Conservation (phyloP, 1,140 invertebrate genomes). For the Cardiocondyla obscurior region DNA sequence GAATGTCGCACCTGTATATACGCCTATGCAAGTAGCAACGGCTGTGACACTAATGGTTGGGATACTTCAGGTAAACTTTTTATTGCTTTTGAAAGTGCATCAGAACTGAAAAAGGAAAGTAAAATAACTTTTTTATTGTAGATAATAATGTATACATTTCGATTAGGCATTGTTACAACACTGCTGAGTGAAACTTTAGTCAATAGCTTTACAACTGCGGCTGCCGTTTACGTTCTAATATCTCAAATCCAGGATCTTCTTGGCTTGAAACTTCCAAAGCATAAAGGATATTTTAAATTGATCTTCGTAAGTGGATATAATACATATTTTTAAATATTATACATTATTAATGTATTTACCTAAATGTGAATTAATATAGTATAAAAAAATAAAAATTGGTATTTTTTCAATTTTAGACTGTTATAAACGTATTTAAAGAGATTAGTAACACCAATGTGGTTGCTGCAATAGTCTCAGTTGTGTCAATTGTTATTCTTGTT, state of each 20-base stretch:
- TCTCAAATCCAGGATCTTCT: slow-evolving; percentile 96
- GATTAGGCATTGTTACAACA: slow-evolving; percentile 92
- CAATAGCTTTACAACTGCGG: slow-evolving; percentile 94
- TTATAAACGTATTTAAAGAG: slow-evolving; percentile 87
- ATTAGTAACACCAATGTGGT: slow-evolving; percentile 87
- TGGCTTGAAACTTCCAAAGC: slow-evolving; percentile 88
- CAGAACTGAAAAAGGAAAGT: neutral
- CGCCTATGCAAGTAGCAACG: slow-evolving; percentile 85
- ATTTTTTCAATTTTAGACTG: slow-evolving; percentile 85
- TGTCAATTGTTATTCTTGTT: slow-evolving; percentile 89
- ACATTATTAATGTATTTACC: neutral
- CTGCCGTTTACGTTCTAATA: slow-evolving; percentile 94
- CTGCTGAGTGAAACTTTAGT: slow-evolving; percentile 96
- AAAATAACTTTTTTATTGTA: slow-evolving; percentile 79
- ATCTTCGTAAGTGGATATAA: slow-evolving; percentile 85
- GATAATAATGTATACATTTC: slow-evolving; percentile 92
- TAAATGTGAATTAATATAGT: neutral
- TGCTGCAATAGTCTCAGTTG: slow-evolving; percentile 88
- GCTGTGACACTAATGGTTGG: slow-evolving; percentile 86
- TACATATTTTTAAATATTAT: neutral
- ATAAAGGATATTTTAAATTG: slow-evolving; percentile 90
- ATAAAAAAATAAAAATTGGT: neutral
- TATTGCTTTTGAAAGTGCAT: neutral
- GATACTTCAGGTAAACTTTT: slow-evolving; percentile 84
- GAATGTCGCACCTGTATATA: slow-evolving; percentile 74